Conservation (phyloP, 2,113 vertebrate genomes). For the Erythrolamprus reginae region DNA sequence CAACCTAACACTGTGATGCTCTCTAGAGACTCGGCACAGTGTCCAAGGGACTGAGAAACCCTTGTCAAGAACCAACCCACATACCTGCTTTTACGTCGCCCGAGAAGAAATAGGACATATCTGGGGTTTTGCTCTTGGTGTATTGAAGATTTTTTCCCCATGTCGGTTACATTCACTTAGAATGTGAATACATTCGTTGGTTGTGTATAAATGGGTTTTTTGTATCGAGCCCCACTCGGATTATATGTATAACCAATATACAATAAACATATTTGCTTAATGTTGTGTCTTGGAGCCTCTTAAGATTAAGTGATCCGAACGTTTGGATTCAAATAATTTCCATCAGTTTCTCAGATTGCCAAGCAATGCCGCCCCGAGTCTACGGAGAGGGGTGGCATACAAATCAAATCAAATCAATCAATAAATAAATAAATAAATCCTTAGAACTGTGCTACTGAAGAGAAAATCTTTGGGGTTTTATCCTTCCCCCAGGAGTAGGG, state of each 20-base stretch:
- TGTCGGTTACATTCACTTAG: slow-evolving; percentile 59
- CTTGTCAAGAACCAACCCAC: background rate
- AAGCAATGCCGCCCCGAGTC: no score
- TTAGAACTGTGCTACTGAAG: background rate
- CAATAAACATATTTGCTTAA: slow-evolving; percentile 70
- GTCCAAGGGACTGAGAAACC: slow-evolving; percentile 32
- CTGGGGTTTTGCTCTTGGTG: slow-evolving; percentile 50
- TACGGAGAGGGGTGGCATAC: no score
- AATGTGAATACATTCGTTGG: slow-evolving; percentile 61
- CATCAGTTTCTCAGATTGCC: background rate
- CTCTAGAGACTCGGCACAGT: slow-evolving; percentile 31
- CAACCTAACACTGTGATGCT: slow-evolving; percentile 63
- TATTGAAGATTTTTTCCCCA: slow-evolving; percentile 45
- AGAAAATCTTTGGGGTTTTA: background rate
- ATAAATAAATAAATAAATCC: no score
- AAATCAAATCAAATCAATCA: no score
- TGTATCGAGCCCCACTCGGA: slow-evolving; percentile 62
- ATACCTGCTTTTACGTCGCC: slow-evolving; percentile 34
- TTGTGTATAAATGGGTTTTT: slow-evolving; percentile 66
- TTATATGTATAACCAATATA: slow-evolving; percentile 63
- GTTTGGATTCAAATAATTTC: background rate
- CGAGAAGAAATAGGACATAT: slow-evolving; percentile 43
- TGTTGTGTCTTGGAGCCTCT: background rate
- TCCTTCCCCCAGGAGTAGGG: no score
- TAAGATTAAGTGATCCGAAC: no score